Evolutionary conservation across 2,113 vertebrate species (phyloP), one percentile per base, ranked within the genome.

Genomic region (Brachyhypopomus occidentalis): DNA sequence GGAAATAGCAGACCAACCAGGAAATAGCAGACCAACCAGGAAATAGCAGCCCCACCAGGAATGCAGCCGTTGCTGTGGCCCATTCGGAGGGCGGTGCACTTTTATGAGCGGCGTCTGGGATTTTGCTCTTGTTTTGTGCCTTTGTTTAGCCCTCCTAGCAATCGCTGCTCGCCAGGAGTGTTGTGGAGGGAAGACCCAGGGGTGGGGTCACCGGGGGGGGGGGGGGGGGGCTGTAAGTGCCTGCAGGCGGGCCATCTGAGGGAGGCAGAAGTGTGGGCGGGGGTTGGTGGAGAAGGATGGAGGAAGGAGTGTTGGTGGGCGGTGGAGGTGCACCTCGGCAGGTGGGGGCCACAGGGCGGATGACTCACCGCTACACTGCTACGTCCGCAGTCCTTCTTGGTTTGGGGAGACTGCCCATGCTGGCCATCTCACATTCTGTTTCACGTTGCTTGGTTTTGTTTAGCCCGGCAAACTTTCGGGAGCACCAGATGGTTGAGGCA

Each of bases 351-450:
- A 11, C 36, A 74, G 77, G 77, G 84, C 77, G 74, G 66, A n/a
- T 19, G 48, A 78, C 69, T 48, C 75, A 78, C 76, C 80, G 85
- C 89, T 90, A 84, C 70, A 89, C 89, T 90, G 89, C 86, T 89
- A 91, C 89, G 90, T 85, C 85, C 23, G 27, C 25, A 62, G 55
- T 16, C 52, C 56, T 79, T 72, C 59, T 72, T 22, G 27, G 59
- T 71, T 45, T 27, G 56, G 0, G 12, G 4, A 38, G 4, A 11
- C 9, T 48, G 9, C 41, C 41, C 41, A 9, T 2, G 7, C 17
- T 20, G 27, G 4, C 11, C n/a, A 59, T 58, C 59, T 25, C 63
- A 56, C 58, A 59, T 70, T 14, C 20, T 25, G 23, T 67, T 78
- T 23, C 66, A 25, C 38, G 34, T 59, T 70, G 22, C 38, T 48